Base-by-base conservation (phyloP, 2,888 invertebrate genomes). In the Hesperia comma region DNA sequence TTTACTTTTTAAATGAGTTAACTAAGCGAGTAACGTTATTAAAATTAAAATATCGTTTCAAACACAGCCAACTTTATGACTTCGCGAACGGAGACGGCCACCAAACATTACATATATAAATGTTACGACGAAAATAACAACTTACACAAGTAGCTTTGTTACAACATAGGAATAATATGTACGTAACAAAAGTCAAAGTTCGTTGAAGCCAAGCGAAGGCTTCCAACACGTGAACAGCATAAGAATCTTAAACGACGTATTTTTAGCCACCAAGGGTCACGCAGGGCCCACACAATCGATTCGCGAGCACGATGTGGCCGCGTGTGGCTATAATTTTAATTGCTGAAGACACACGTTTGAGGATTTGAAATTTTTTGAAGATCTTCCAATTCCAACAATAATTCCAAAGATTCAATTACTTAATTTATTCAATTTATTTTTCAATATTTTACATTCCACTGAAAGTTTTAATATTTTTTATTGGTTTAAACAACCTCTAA, bases 191-290 rank as follows among this genome's bases (percentile, higher is more conserved):
- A 51, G 49, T 49, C 63, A 63, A 63, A 56, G 51, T 57, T 63
- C 57, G 51, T 57, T 41, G 63, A 57, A 57, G 51, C 57, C 21
- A 57, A 21, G 12, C 32, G 26, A 58, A 58, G 63, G 17, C 33
- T 51, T 57, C 37, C 21, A 8, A 51, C 56, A 51, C 57, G 63
- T 64, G 57, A 40, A 57, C 19, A 41, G 51, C 51, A 41, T 64
- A 64, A 64, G 51, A 21, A 57, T 58, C 40, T 49, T 64, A 53
- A 64, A 41, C 40, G 58, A 26, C 53, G 49, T 64, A 64, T 64
- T 64, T 64, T 64, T 63, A 64, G 41, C 51, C 32, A 41, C 41
- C 32, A 64, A 56, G 57, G 64, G 56, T 33, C 51, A 21, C 17
- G 10, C 46, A 21, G 63, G 14, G 57, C 55, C 37, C 46, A n/a